These are phyloP conservation scores for Exocentrus adspersus DNA, from an alignment of 2,888 invertebrate species.

Conservation along the genomic window DNA sequence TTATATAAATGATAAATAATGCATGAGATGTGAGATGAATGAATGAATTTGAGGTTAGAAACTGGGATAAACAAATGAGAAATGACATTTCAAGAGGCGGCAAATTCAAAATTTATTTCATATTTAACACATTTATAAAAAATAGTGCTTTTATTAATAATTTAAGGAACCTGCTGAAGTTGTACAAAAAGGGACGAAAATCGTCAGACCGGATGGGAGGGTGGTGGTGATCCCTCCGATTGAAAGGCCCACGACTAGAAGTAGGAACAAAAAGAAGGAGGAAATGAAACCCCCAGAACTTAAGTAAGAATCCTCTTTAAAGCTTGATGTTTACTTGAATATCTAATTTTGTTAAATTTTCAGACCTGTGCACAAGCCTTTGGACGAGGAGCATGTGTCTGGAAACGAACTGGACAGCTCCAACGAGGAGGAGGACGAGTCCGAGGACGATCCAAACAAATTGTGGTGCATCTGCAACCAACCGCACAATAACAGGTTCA, in stretches of 20 bases:
- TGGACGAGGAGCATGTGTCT: conserved; percentile 62
- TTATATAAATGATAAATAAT: too few relatives aligned
- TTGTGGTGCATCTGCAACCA: conserved; percentile 96
- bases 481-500: conserved; percentile 95
- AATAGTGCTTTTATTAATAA: too few relatives aligned
- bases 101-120: too few relatives aligned
- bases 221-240: conserved; percentile 83
- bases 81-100: too few relatives aligned
- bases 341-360: conserved; percentile 5
- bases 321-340: too few relatives aligned
- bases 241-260: conserved; percentile 83
- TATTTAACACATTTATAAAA: too few relatives aligned
- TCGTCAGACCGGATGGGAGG: conserved; percentile 78
- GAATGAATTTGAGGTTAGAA: too few relatives aligned
- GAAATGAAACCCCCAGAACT: too few relatives aligned
- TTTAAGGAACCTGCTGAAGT: conserved; percentile 41
- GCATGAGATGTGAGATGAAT: too few relatives aligned
- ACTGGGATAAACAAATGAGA: too few relatives aligned
- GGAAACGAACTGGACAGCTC: conserved; percentile 60
- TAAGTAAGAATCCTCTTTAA: too few relatives aligned
- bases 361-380: conserved; percentile 53
- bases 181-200: conserved; percentile 68
- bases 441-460: conserved; percentile 93
- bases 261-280: conserved; percentile 67
- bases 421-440: conserved; percentile 73